Evolutionary conservation across 2,797 vertebrate species (phyloP).

Genomic region (Xenopus petersii): DNA sequence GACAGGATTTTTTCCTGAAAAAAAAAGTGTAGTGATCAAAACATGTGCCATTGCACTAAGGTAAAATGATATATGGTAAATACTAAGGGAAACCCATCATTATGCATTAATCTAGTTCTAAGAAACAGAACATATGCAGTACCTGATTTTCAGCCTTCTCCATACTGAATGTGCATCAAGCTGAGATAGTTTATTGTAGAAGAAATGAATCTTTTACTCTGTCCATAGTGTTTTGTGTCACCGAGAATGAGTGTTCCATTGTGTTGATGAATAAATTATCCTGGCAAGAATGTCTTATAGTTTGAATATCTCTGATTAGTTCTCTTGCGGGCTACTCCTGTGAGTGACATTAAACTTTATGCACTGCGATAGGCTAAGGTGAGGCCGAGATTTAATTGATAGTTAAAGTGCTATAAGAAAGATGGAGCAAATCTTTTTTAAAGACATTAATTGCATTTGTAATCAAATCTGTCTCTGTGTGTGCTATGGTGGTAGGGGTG

Average conservation of each 20-base stretch:
- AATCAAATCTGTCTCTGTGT: slow-evolving; percentile 44
- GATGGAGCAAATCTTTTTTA: slow-evolving; percentile 18
- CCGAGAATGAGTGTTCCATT: slow-evolving; percentile 35
- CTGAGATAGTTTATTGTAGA: slow-evolving; percentile 7
- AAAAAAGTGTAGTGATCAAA: no score
- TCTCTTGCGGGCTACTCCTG: slow-evolving; percentile 39
- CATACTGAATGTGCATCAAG: slow-evolving; percentile 4
- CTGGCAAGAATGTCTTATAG: slow-evolving; percentile 42
- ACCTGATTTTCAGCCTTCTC: not conserved
- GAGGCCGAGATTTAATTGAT: slow-evolving; percentile 41
- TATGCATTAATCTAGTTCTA: no score
- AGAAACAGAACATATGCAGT: no score
- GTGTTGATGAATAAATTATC: slow-evolving; percentile 44
- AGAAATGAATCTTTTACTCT: slow-evolving; percentile 25
- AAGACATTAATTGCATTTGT: slow-evolving; percentile 48
- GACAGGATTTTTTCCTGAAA: no score
- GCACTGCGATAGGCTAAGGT: slow-evolving; percentile 44
- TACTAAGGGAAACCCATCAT: no score
- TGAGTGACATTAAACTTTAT: slow-evolving; percentile 49
- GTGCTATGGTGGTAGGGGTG: slow-evolving; percentile 43
- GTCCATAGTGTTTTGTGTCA: slow-evolving; percentile 44
- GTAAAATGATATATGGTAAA: no score
- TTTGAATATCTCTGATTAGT: slow-evolving; percentile 45
- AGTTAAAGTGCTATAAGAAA: slow-evolving; percentile 43
- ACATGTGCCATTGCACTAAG: no score